These are phyloP conservation scores for Pristionchus maxplancki DNA, from an alignment of 2,888 invertebrate genomes.

Conservation along the genomic window DNA sequence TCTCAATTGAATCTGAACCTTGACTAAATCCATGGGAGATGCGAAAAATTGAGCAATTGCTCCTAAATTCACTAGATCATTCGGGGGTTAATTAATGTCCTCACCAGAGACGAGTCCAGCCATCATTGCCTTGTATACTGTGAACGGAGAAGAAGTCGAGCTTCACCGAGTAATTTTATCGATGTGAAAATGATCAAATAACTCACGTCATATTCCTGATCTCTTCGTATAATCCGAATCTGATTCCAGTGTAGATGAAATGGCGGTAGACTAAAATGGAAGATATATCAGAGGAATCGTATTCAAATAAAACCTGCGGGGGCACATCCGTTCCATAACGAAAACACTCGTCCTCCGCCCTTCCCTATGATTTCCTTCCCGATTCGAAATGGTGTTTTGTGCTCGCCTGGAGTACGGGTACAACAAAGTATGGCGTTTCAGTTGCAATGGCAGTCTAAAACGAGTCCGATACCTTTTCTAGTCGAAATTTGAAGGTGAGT, in stretches of 20 bases:
- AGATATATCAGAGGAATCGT: neutral
- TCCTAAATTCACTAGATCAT: constrained; percentile 82
- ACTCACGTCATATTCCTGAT: constrained; percentile 80
- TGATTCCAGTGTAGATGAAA: constrained; percentile 83
- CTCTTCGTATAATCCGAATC: constrained; percentile 89
- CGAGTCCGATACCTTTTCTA: constrained; percentile 80
- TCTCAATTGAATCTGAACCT: constrained; percentile 92
- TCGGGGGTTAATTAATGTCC: neutral
- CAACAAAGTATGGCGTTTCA: neutral
- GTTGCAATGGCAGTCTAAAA: neutral
- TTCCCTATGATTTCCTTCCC: neutral
- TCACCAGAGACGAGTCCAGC: constrained; percentile 22
- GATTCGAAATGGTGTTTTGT: neutral
- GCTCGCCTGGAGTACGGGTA: neutral
- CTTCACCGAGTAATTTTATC: neutral
- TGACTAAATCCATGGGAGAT: constrained; percentile 91
- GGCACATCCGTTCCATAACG: constrained; percentile 36
- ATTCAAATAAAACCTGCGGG: neutral
- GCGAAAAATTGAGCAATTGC: constrained; percentile 88
- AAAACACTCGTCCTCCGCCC: neutral
- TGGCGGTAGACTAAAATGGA: neutral
- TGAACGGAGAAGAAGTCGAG: neutral
- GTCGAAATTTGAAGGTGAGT: constrained; percentile 93
- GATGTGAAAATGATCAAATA: neutral
- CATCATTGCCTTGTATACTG: constrained; percentile 25